A percentile compares a stretch with the other conserved stretches of the same genome.
Evolutionary conservation across 2,888 invertebrate species (phyloP).

Genomic region (Drosophila tanythrix): DNA sequence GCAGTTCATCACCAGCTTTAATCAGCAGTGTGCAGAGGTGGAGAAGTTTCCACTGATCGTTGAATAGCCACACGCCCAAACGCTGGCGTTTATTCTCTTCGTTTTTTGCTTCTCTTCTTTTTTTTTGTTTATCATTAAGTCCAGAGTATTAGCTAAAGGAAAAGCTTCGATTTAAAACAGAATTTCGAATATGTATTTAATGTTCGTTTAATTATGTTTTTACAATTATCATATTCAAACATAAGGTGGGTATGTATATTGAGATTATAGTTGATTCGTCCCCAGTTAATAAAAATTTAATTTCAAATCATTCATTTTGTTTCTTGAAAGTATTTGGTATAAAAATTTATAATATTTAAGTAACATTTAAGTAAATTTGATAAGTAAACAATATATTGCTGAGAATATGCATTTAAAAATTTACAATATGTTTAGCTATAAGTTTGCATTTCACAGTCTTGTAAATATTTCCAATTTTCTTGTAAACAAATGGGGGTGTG

Average conservation of each 20-base stretch:
- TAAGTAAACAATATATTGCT: not conserved
- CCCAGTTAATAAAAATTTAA: not conserved
- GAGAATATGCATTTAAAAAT: not conserved
- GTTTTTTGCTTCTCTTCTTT: not conserved
- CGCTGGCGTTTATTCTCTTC: not conserved
- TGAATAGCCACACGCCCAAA: conserved; percentile 60
- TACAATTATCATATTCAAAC: not conserved
- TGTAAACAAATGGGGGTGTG: not conserved
- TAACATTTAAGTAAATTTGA: too few relatives aligned
- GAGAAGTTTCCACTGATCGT: conserved; percentile 79
- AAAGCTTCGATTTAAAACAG: not conserved
- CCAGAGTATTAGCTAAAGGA: conserved; percentile 18
- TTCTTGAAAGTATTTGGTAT: too few relatives aligned
- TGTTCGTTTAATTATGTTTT: not conserved
- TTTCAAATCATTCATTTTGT: too few relatives aligned
- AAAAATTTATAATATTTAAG: too few relatives aligned
- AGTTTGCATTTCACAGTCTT: not conserved
- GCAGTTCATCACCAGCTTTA: conserved; percentile 80
- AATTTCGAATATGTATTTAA: conserved; percentile 1
- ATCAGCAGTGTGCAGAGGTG: conserved; percentile 82
- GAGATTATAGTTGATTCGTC: not conserved
- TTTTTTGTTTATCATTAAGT: not conserved
- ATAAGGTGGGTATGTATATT: not conserved
- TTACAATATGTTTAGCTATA: not conserved
- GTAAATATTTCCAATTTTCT: not conserved